Evolutionary conservation across 2,797 vertebrate species (phyloP).

Genomic region (Cirrhinus mrigala): DNA sequence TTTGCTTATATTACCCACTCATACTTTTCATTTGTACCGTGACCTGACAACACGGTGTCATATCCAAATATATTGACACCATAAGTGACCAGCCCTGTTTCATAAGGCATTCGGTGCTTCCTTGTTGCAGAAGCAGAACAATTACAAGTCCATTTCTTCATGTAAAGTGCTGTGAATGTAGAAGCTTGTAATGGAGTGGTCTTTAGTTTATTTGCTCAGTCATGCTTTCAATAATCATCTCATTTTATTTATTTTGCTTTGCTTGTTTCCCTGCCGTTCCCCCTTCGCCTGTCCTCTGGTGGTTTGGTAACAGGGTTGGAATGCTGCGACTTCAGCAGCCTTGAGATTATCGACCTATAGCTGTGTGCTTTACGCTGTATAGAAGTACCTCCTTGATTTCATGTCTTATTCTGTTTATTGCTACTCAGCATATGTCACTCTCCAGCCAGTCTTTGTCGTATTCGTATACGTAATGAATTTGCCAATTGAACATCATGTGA

Average conservation of each 20-base stretch:
- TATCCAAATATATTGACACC: background rate
- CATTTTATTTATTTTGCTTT: conserved; percentile 38
- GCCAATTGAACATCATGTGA: conserved; percentile 19
- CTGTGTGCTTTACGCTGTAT: conserved; percentile 57
- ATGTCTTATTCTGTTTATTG: conserved; percentile 52
- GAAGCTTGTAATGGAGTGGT: conserved; percentile 62
- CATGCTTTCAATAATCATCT: conserved; percentile 24
- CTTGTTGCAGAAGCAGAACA: background rate
- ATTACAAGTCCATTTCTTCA: background rate
- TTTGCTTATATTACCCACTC: background rate
- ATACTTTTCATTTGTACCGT: background rate
- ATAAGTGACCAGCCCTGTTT: background rate
- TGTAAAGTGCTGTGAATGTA: background rate
- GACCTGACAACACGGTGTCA: background rate
- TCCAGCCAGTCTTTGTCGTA: conserved; percentile 70
- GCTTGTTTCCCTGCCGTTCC: conserved; percentile 34
- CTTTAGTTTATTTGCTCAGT: conserved; percentile 42
- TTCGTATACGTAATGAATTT: conserved; percentile 17
- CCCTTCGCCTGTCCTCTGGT: conserved; percentile 54
- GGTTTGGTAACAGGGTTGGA: conserved; percentile 71
- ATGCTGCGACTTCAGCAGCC: conserved; percentile 68
- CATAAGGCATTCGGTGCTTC: background rate
- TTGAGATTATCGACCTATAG: conserved; percentile 53
- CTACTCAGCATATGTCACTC: conserved; percentile 54
- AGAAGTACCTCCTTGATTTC: conserved; percentile 52